Percentiles rank a stretch among this genome's conserved stretches.
phyloP scores from a whole-genome alignment of 2,113 vertebrate genomes.

The Clarias magur region DNA sequence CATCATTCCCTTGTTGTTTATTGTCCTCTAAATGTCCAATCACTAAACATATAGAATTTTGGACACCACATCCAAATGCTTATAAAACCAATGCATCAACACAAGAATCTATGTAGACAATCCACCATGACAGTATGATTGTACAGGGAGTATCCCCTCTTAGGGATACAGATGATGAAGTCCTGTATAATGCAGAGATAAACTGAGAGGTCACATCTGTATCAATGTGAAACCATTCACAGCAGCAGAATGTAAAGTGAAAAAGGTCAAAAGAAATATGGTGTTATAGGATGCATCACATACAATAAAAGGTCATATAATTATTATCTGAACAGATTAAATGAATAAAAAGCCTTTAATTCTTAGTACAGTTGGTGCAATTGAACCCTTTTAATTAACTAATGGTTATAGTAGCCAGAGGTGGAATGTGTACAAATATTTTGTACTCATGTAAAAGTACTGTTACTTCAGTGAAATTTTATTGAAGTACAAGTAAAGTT shows the following conservation, averaged over 20 bases:
- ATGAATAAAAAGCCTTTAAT: neutral
- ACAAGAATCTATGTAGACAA: no score
- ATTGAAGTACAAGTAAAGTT: no score
- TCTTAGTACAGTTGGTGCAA: neutral
- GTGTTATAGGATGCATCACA: neutral
- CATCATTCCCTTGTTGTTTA: neutral
- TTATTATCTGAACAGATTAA: no score
- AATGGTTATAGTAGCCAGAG: neutral
- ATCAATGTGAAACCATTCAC: neutral
- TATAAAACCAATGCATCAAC: neutral
- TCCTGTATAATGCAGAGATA: neutral
- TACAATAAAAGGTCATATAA: no score
- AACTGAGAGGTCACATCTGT: neutral
- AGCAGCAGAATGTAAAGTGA: neutral
- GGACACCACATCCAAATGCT: neutral
- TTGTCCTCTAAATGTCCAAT: neutral
- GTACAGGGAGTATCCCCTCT: neutral
- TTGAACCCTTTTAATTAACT: neutral
- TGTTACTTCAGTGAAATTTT: no score
- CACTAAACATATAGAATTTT: neutral
- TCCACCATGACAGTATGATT: neutral
- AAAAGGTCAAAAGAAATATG: neutral
- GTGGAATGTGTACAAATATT: no score
- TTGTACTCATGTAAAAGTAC: no score
- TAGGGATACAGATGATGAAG: neutral